These are phyloP conservation scores for Cheilosia pagana DNA, from an alignment of 2,888 invertebrate species.

Conservation along the genomic window DNA sequence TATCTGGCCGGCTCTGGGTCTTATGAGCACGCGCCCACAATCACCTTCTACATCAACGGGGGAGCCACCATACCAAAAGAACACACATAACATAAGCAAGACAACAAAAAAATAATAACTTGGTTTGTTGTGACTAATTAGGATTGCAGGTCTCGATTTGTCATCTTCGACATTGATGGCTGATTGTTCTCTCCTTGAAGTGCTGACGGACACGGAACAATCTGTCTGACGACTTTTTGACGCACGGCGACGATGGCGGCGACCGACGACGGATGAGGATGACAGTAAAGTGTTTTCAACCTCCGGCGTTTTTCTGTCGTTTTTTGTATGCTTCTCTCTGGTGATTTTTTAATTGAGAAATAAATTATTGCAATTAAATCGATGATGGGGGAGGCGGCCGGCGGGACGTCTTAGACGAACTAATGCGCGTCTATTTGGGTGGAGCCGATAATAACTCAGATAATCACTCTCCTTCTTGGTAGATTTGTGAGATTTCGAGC, in stretches of 20 bases:
- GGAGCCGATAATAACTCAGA: constrained; percentile 37
- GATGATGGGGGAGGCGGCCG: background rate
- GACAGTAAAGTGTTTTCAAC: constrained; percentile 56
- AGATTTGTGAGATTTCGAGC: background rate
- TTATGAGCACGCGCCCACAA: constrained; percentile 75
- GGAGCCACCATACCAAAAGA: constrained; percentile 48
- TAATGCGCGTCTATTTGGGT: constrained; percentile 59
- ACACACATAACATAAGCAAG: constrained; percentile 22
- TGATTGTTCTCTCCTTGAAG: constrained; percentile 74
- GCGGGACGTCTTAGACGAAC: constrained; percentile 6
- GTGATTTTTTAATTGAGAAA: constrained; percentile 44
- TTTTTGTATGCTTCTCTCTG: constrained; percentile 38
- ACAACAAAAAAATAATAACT: constrained; percentile 11
- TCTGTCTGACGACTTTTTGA: constrained; percentile 35
- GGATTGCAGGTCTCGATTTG: constrained; percentile 75
- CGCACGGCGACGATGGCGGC: constrained; percentile 6
- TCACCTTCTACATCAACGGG: constrained; percentile 70
- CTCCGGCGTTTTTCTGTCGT: constrained; percentile 18
- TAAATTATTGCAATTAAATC: constrained; percentile 56
- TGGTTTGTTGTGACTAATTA: constrained; percentile 66
- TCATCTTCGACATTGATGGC: constrained; percentile 75
- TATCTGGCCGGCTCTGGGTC: constrained; percentile 57
- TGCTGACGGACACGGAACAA: constrained; percentile 74
- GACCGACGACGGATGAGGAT: constrained; percentile 12
- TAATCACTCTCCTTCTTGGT: constrained; percentile 34